Base-by-base conservation (phyloP, 2,797 vertebrate species). In the Muscicapa striata region DNA sequence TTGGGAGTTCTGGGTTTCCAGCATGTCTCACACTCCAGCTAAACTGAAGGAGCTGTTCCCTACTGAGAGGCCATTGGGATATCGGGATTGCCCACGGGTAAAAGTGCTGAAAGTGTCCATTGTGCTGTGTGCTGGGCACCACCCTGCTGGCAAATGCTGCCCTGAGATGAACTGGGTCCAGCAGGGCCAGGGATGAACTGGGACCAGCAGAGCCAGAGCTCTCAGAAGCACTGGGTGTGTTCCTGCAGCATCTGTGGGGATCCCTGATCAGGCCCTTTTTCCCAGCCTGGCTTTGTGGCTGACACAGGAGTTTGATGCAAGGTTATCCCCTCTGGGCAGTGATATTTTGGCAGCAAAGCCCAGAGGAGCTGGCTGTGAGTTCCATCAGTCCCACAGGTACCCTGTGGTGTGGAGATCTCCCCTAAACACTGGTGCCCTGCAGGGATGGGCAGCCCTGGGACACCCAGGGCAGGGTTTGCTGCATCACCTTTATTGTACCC, bases 1-100 rank as follows among this genome's bases (percentile, higher is more conserved):
- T 26, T 0, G 5, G 23, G 38, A 9, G 23, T 52, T 57, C 36
- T 0, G 0, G 11, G 21, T 38, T 40, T 80, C 21, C 34, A 38
- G 61, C 4, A 18, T 38, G 46, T 26, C 15, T 58, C 30, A 6
- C 34, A 2, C 52, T 5, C 32, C 40, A 32, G 51, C n/a, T 62
- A 13, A 83, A 15, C 3, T 19, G 61, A 51, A 76, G 68, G 61
- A 61, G 18, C 26, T 14, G 5, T 4, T 5, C 38, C 46, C 24
- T 73, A 59, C 17, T 29, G 43, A 78, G 45, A 58, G 48, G 59
- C 32, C 0, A 0, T 9, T 13, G 16, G 27, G 38, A 43, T 36
- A 22, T 19, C 6, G 1, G 0, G 2, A 19, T 40, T 3, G 3
- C 51, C 62, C 52, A 29, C 2, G 58, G 73, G 45, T 13, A 24